phyloP scores from a whole-genome alignment of 2,888 invertebrate genomes.

The Xylota segnis region DNA sequence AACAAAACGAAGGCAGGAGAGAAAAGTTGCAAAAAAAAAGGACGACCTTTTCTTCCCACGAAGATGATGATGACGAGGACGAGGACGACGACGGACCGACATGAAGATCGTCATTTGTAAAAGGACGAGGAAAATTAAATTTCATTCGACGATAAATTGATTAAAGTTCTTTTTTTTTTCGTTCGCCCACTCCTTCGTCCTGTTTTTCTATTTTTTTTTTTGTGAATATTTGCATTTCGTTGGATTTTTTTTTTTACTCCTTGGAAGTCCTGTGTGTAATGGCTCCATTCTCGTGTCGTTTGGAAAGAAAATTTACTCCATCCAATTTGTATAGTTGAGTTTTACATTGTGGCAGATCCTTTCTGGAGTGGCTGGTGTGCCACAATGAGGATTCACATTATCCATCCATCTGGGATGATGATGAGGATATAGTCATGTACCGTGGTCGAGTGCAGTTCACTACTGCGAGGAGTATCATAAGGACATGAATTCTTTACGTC shows the following conservation, averaged over 20 bases:
- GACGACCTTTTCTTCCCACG: conserved; percentile 57
- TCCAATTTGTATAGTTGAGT: conserved; percentile 47
- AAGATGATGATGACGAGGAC: not conserved
- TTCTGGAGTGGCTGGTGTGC: conserved; percentile 15
- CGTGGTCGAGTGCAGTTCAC: conserved; percentile 34
- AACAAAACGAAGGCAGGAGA: conserved; percentile 20
- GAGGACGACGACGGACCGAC: too few relatives aligned
- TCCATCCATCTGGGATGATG: conserved; percentile 42
- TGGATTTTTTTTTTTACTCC: not conserved
- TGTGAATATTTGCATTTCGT: conserved; percentile 54
- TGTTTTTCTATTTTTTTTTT: not conserved
- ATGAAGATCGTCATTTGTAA: conserved; percentile 46
- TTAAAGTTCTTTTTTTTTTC: conserved; percentile 51
- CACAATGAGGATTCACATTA: conserved; percentile 59
- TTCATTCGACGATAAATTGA: conserved; percentile 72
- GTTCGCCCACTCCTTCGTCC: not conserved
- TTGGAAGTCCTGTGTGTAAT: conserved; percentile 45
- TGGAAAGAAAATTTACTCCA: conserved; percentile 44
- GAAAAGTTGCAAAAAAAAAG: conserved; percentile 39
- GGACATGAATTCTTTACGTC: conserved; percentile 53
- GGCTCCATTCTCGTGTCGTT: conserved; percentile 54
- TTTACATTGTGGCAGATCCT: conserved; percentile 50
- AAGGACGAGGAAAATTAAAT: conserved; percentile 73
- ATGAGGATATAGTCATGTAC: conserved; percentile 50
- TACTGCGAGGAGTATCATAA: not conserved